Evolutionary conservation across 1,140 invertebrate genomes (phyloP).

Genomic region (Drosophila mojavensis): DNA sequence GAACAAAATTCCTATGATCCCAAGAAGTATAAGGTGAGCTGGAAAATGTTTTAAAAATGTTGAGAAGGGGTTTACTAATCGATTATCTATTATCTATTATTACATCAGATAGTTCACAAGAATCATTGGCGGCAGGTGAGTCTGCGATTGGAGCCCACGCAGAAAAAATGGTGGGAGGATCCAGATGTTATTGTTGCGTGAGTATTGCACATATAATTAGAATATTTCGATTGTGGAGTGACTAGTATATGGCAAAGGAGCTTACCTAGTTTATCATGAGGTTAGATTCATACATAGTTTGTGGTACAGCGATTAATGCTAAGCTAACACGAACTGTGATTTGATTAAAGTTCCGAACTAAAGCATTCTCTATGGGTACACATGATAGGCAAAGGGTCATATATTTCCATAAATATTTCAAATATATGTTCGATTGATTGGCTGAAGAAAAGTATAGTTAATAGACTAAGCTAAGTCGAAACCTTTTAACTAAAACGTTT

Average conservation of each 20-base stretch:
- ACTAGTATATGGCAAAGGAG: neutral
- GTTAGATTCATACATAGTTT: neutral
- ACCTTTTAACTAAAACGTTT: too few species aligned
- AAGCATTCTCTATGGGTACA: neutral
- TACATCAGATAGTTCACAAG: conserved; percentile 59
- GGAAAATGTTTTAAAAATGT: neutral
- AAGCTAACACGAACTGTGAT: neutral
- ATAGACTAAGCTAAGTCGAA: too few species aligned
- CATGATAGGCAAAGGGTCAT: too few species aligned
- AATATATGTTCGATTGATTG: too few species aligned
- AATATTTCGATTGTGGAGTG: neutral
- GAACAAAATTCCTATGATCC: conserved; percentile 72
- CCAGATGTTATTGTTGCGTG: conserved; percentile 82
- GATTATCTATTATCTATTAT: too few species aligned
- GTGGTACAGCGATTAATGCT: neutral
- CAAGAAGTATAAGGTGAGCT: conserved; percentile 63
- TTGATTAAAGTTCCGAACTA: neutral
- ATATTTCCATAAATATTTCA: too few species aligned
- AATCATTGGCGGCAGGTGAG: conserved; percentile 80
- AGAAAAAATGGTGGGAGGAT: conserved; percentile 83
- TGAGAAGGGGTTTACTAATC: neutral
- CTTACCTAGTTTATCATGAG: neutral
- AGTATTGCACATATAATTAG: conserved; percentile 55
- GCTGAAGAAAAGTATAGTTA: too few species aligned
- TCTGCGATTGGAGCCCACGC: conserved; percentile 65